Evolutionary conservation across 2,888 invertebrate species (phyloP).

Genomic region (Teinopalpus imperialis): DNA sequence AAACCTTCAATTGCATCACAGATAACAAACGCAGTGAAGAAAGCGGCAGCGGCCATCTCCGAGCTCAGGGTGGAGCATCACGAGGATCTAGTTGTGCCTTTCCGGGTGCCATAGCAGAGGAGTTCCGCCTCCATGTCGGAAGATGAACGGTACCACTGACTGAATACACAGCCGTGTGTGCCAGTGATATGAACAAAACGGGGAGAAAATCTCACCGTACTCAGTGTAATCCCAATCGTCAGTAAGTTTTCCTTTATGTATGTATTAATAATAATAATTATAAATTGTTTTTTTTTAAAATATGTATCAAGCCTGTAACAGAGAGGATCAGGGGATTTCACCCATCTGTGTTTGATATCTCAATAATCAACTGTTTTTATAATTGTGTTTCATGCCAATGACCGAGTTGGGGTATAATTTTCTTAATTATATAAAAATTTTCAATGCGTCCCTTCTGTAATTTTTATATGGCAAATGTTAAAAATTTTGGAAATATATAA

Average conservation of each 20-base stretch:
- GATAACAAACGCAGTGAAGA: slow-evolving; percentile 87
- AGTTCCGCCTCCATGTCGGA: slow-evolving; percentile 34
- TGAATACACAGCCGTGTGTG: neutral
- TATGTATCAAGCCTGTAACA: too few relatives aligned
- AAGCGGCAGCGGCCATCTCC: slow-evolving; percentile 86
- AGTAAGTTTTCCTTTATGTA: slow-evolving; percentile 6
- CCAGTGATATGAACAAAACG: slow-evolving; percentile 6
- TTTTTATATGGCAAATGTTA: slow-evolving; percentile 1
- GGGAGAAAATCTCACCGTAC: neutral
- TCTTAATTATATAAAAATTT: too few relatives aligned
- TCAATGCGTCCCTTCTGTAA: neutral
- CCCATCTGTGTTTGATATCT: too few relatives aligned
- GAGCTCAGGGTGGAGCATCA: slow-evolving; percentile 93
- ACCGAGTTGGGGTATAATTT: too few relatives aligned
- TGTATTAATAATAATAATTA: too few relatives aligned
- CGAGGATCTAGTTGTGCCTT: slow-evolving; percentile 94
- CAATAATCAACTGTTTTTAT: too few relatives aligned
- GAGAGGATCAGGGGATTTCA: too few relatives aligned
- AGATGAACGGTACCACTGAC: slow-evolving; percentile 28
- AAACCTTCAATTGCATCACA: too few relatives aligned
- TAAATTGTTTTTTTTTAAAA: too few relatives aligned
- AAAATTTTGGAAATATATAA: too few relatives aligned
- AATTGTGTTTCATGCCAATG: too few relatives aligned
- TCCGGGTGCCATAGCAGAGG: slow-evolving; percentile 86
- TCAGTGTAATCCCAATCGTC: slow-evolving; percentile 12